Conservation (phyloP, 2,797 vertebrate species). For the Darevskia mixta region DNA sequence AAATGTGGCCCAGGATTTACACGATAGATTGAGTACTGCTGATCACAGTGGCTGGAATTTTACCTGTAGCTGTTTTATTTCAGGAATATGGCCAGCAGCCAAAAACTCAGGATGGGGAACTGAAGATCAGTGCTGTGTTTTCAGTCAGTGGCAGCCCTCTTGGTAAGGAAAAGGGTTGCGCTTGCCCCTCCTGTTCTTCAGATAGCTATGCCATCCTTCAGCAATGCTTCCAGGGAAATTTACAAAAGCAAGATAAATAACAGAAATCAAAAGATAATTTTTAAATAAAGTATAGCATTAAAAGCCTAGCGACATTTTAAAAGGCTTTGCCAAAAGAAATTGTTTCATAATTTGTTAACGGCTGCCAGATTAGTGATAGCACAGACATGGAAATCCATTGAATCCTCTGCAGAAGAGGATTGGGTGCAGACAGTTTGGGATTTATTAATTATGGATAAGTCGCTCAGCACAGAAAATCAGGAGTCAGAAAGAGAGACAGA, state of each 20-base stretch:
- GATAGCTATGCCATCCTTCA: not conserved
- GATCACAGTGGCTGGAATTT: slow-evolving; percentile 43
- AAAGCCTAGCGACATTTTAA: not conserved
- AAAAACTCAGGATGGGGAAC: slow-evolving; percentile 88
- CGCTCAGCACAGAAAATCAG: not conserved
- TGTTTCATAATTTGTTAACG: not conserved
- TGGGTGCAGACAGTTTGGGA: not conserved
- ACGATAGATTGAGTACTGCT: not conserved
- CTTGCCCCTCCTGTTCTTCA: not conserved
- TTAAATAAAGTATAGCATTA: not conserved
- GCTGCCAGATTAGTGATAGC: not conserved
- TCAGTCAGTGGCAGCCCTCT: slow-evolving; percentile 87
- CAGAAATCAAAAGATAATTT: not conserved
- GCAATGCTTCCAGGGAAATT: not conserved
- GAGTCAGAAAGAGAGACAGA: not conserved
- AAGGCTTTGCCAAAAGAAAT: no score
- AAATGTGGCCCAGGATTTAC: no score
- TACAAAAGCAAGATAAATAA: not conserved
- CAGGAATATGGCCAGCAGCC: slow-evolving; percentile 88
- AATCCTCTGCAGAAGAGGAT: not conserved
- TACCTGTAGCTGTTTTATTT: slow-evolving; percentile 68
- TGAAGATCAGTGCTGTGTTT: slow-evolving; percentile 96
- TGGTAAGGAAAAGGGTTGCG: slow-evolving; percentile 73
- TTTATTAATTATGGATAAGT: not conserved
- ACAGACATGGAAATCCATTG: not conserved